Base-by-base conservation (phyloP, 2,888 invertebrate genomes). In the Scaptomyza cyrtandrae region DNA sequence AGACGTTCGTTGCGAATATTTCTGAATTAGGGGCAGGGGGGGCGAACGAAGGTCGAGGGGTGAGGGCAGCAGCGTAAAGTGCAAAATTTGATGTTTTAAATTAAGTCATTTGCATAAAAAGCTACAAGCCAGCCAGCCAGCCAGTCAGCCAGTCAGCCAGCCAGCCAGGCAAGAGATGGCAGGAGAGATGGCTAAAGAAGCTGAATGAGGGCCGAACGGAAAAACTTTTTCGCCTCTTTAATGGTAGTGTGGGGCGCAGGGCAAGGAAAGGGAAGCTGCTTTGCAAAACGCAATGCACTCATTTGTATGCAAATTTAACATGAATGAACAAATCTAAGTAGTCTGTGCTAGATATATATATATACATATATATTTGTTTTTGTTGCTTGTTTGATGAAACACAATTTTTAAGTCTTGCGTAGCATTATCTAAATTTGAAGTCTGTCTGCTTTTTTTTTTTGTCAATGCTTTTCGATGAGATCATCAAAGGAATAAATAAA, bases 71-170 rank as follows among this genome's bases (percentile, higher is more conserved):
- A 43, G 56, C 62, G 78, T 55, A 66, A 76, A 72, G 82, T 80
- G 86, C 70, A 69, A 77, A 86, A 75, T 76, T 80, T 84, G 72
- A 86, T 82, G 84, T 83, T 82, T 78, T 80, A 86, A 86, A 86
- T 86, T 82, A 82, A 86, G 85, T 80, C 67, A 82, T 86, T 82
- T 82, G 84, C 81, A 82, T 82, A 80, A 80, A 41, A 59, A 62
- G 56, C 41, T 31, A 45, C 59, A 58, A 53, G 43, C 41, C 7
- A 29, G 29, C 7, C 29, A 19, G 19, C 19, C 19, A 19, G 19
- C 1, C 19, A 19, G 19, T 1, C 19, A 19, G 31, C 9, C 6
- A 9, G 1, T n/a, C 19, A 19, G 19, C 1, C 19, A 19, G 19
- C 1, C 19, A 19, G 31, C 9, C 6, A 9, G 1, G 10, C 2